These are phyloP conservation scores for Watsonalla binaria DNA, from an alignment of 2,888 invertebrate species.

Conservation along the genomic window DNA sequence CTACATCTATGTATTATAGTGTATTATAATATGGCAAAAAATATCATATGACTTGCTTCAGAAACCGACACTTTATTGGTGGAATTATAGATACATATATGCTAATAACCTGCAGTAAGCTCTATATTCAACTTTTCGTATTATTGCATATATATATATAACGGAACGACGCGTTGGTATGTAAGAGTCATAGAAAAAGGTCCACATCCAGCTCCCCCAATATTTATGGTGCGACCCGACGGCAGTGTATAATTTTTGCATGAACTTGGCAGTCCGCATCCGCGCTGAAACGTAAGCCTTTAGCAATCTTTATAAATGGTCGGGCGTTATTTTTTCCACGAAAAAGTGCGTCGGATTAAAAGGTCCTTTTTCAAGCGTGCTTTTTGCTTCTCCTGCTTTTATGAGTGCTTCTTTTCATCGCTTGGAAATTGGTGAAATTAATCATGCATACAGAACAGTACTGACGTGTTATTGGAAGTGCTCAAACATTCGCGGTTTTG, in stretches of 20 bases:
- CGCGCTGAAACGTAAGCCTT: slow-evolving; percentile 9
- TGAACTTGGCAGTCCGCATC: slow-evolving; percentile 31
- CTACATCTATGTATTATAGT: no score
- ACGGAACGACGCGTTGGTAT: not conserved
- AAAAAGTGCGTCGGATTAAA: slow-evolving; percentile 4
- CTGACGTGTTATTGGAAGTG: not conserved
- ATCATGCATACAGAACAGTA: not conserved
- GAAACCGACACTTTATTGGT: no score
- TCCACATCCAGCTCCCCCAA: slow-evolving; percentile 1
- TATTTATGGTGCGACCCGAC: slow-evolving; percentile 7
- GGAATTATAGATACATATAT: no score
- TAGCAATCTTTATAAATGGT: slow-evolving; percentile 32
- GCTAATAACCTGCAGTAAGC: no score
- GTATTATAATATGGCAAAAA: no score
- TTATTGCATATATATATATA: no score
- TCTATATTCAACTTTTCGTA: no score
- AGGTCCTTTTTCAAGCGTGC: slow-evolving; percentile 18
- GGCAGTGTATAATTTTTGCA: slow-evolving; percentile 40
- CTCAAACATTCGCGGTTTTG: not conserved
- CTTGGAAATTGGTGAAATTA: not conserved
- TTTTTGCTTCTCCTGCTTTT: not conserved
- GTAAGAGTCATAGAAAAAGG: not conserved
- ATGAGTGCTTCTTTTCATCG: not conserved
- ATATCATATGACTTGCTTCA: no score
- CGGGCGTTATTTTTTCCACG: slow-evolving; percentile 23